Conservation (phyloP, 2,888 invertebrate genomes). For the Nomada fucata region DNA sequence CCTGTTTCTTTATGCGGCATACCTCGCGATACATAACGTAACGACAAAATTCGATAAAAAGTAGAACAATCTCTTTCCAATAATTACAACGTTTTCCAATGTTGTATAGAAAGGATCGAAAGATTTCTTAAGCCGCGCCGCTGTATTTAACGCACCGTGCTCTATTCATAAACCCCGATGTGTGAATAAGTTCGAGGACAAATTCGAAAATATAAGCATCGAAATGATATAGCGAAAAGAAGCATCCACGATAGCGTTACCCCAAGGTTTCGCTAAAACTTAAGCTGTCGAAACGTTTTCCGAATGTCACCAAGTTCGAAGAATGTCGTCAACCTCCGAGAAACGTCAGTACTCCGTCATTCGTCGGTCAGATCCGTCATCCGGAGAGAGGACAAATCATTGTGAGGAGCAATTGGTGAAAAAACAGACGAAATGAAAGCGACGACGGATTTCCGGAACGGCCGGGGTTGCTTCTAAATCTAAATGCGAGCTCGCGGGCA, state of each 20-base stretch:
- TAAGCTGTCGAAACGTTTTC: not conserved
- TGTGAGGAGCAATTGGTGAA: not conserved
- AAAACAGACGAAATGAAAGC: slow-evolving; percentile 26
- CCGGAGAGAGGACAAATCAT: not conserved
- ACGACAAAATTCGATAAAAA: not conserved
- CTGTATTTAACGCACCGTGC: too few species aligned
- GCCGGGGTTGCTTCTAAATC: slow-evolving; percentile 62
- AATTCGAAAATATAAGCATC: too few species aligned
- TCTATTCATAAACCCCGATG: too few species aligned
- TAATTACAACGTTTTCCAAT: not conserved
- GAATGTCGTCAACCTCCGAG: too few species aligned
- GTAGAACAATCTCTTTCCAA: not conserved
- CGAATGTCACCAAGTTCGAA: not conserved
- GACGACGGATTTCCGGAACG: slow-evolving; percentile 56
- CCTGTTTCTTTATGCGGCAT: too few species aligned
- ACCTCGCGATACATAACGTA: too few species aligned
- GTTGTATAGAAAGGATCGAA: not conserved
- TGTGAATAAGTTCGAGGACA: too few species aligned
- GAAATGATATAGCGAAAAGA: too few species aligned
- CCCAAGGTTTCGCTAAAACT: not conserved
- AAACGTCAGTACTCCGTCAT: not conserved
- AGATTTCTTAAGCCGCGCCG: too few species aligned
- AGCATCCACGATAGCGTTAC: too few species aligned
- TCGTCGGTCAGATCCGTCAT: not conserved
- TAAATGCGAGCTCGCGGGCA: slow-evolving; percentile 53